These are phyloP conservation scores for Drosophila emarginata DNA, from an alignment of 2,888 invertebrate genomes.

Conservation along the genomic window DNA sequence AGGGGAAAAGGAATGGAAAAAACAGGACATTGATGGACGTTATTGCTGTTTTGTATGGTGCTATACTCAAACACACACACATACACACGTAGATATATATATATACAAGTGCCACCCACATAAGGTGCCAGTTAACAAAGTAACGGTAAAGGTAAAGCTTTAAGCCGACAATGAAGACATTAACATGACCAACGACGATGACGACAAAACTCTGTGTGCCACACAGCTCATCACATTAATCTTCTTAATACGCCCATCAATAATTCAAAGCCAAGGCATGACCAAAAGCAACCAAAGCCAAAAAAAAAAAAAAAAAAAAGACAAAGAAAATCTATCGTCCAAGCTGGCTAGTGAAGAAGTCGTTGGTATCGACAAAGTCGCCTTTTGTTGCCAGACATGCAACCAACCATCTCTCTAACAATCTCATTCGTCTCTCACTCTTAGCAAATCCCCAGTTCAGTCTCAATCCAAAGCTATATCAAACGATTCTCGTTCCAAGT, in stretches of 20 bases:
- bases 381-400: conserved; percentile 49
- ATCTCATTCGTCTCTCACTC: conserved; percentile 1
- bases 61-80: conserved; percentile 57
- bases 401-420: conserved; percentile 37
- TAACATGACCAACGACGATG: conserved; percentile 71
- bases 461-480: conserved; percentile 25
- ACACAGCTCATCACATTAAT: conserved; percentile 74
- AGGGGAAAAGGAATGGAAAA: background rate
- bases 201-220: conserved; percentile 65
- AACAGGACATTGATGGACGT: conserved; percentile 62
- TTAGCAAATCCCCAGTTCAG: background rate
- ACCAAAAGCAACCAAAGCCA: conserved; percentile 51
- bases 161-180: conserved; percentile 76
- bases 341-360: conserved; percentile 41
- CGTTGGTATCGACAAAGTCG: conserved; percentile 17
- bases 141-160: conserved; percentile 68
- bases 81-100: conserved; percentile 23
- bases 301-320: no score
- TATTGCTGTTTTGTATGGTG: conserved; percentile 51
- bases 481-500: conserved; percentile 48
- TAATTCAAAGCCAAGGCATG: conserved; percentile 76
- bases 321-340: conserved; percentile 11
- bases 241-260: conserved; percentile 77
- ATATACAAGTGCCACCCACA: conserved; percentile 22
- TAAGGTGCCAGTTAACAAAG: conserved; percentile 28